Evolutionary conservation across 2,888 invertebrate genomes (phyloP).

Genomic region (Trimorus sp.): DNA sequence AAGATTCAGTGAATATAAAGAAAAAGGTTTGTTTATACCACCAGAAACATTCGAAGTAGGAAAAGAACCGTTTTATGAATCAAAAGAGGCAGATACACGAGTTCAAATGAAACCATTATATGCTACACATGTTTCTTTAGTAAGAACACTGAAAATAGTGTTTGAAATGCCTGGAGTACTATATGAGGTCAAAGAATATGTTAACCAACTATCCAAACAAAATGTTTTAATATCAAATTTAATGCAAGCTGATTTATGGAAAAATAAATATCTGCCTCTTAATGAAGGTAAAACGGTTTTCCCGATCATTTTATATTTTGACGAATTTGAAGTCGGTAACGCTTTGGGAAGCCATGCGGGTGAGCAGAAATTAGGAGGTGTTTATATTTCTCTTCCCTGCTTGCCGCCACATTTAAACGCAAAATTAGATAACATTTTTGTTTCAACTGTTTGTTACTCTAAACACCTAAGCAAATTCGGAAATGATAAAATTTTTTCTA

Average conservation of each 20-base stretch:
- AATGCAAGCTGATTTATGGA: slow-evolving; percentile 22
- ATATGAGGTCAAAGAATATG: too few relatives aligned
- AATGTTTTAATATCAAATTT: background rate
- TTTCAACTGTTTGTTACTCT: slow-evolving; percentile 33
- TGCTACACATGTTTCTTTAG: too few relatives aligned
- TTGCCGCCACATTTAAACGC: slow-evolving; percentile 59
- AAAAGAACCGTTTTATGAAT: slow-evolving; percentile 17
- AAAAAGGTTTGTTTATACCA: background rate
- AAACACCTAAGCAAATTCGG: slow-evolving; percentile 29
- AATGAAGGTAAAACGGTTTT: background rate
- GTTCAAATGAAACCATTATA: slow-evolving; percentile 23
- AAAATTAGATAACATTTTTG: slow-evolving; percentile 50
- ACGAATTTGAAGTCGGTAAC: slow-evolving; percentile 13
- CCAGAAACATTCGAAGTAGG: slow-evolving; percentile 1
- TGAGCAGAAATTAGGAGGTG: slow-evolving; percentile 5
- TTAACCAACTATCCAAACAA: slow-evolving; percentile 26
- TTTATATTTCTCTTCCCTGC: slow-evolving; percentile 49
- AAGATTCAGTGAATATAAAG: background rate
- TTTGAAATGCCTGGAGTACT: too few relatives aligned
- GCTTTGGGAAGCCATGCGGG: slow-evolving; percentile 14
- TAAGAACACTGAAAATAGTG: too few relatives aligned
- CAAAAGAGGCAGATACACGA: background rate
- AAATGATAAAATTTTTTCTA: slow-evolving; percentile 10
- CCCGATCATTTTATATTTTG: background rate
- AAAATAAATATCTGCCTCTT: slow-evolving; percentile 5